Base-by-base conservation (phyloP, 1,140 invertebrate genomes). In the Hydropsyche tenuis region DNA sequence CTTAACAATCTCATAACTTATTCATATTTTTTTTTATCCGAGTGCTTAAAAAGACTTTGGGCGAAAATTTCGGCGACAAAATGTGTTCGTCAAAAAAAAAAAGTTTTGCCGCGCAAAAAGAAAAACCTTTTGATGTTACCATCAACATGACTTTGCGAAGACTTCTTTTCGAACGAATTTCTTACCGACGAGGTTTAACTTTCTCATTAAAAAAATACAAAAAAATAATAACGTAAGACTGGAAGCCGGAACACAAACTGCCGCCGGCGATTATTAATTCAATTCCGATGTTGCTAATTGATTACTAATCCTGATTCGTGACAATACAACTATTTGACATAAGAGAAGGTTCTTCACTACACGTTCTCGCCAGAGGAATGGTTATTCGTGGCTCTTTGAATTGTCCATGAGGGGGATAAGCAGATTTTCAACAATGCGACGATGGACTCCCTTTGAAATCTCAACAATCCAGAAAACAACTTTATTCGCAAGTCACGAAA, bases 401-500 rank as follows among this genome's bases (percentile, higher is more conserved):
- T 43, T 11, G 30, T 43, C 30, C 30, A 4, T 37, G 3, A 9
- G 9, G 30, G 16, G 30, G 63, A 43, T 45, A 45, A 65, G 51
- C 68, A 48, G 48, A 56, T 70, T 70, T 70, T 45, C 68, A 53
- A 70, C 43, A 70, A 48, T 70, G 23, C 18, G n/a, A 42, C 68
- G 68, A 70, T 56, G 37, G 51, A 70, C 23, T 70, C 27, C 37
- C 23, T 43, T 22, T 70, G 42, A 56, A 70, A 70, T 48, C 20
- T 56, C 25, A 70, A 70, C 68, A 53, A 70, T 56, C 22, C 46
- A 42, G 48, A 60, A 70, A 56, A 70, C 68, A 70, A 70, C 48
- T 70, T 70, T 48, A 70, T 70, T 70, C 48, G 68, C 68, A 70
- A 70, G 68, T 70, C 68, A 70, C 46, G 68, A 70, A 70, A 70